These are phyloP conservation scores for Metopia argyrocephala DNA, from an alignment of 2,888 invertebrate species.

Conservation along the genomic window DNA sequence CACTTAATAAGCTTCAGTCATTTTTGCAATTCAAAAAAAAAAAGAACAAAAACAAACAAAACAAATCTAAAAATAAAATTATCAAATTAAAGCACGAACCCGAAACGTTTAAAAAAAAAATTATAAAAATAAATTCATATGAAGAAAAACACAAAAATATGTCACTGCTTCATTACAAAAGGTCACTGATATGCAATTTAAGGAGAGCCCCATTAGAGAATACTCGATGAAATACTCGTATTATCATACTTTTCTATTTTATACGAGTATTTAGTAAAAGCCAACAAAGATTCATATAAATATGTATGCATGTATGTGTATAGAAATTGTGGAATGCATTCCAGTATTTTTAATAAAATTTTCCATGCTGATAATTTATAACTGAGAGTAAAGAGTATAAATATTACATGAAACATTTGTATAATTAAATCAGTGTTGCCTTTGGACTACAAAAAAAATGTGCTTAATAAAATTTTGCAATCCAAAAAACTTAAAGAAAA, in stretches of 20 bases:
- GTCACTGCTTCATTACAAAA: constrained; percentile 43
- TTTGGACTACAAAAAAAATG: too few relatives aligned
- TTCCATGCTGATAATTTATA: constrained; percentile 65
- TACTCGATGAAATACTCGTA: too few relatives aligned
- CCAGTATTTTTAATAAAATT: constrained; percentile 50
- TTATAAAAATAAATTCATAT: constrained; percentile 3
- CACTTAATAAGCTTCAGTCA: constrained; percentile 6
- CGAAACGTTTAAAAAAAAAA: neutral
- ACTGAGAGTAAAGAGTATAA: neutral
- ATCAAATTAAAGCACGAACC: neutral
- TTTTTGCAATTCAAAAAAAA: too few relatives aligned
- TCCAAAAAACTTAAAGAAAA: too few relatives aligned
- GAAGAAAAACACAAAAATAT: constrained; percentile 4
- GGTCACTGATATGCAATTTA: constrained; percentile 45
- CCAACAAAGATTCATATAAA: neutral
- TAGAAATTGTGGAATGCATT: too few relatives aligned
- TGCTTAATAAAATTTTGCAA: too few relatives aligned
- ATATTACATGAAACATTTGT: neutral
- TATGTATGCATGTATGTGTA: neutral
- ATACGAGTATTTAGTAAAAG: neutral
- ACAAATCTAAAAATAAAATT: neutral
- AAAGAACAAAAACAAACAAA: neutral
- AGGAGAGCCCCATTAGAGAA: too few relatives aligned
- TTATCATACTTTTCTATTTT: too few relatives aligned
- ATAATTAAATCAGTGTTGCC: too few relatives aligned